Evolutionary conservation across 2,888 invertebrate genomes (phyloP), one percentile per base, ranked within the genome.

Genomic region (Tillus elongatus): DNA sequence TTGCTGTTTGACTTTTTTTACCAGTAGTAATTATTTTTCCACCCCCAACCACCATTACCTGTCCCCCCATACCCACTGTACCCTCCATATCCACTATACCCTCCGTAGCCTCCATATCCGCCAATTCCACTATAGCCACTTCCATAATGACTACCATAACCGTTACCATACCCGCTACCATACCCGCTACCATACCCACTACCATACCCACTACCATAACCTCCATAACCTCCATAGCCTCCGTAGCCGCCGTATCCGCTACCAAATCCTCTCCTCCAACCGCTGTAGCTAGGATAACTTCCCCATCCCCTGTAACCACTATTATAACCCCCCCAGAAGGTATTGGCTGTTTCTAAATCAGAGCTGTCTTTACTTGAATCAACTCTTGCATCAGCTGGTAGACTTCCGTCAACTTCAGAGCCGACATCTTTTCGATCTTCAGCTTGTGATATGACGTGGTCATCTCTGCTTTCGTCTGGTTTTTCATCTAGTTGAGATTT

Each of bases 281-380:
- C 42, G 3, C 39, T 39, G 2, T 12, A 29, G 8, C 37, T 36
- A 9, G 30, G 30, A 19, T 41, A 40, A 2, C 42, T 40, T 8
- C 32, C 32, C 11, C 11, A 31, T n/a, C n/a, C n/a, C n/a, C n/a
- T n/a, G n/a, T n/a, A n/a, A n/a, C n/a, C n/a, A 19, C 24, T 19
- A 19, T 19, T 19, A 30, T 37, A 42, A 31, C 47, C 47, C 12
- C 49, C 47, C 52, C 52, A 52, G 27, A 48, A 45, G 1, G 50
- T 49, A 31, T 50, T 50, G 8, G 52, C 52, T 2, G 52, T 51
- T 9, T 52, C 50, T 15, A 52, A 43, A 38, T 51, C 51, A 11
- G 37, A 44, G 28, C 43, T 47, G 12, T 42, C 43, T 15, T 8
- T 9, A 19, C 6, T 8, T 19, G 6, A 8, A 19, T 6, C 9